Conservation (phyloP, 2,113 vertebrate genomes). For the Paratilapia polleni region DNA sequence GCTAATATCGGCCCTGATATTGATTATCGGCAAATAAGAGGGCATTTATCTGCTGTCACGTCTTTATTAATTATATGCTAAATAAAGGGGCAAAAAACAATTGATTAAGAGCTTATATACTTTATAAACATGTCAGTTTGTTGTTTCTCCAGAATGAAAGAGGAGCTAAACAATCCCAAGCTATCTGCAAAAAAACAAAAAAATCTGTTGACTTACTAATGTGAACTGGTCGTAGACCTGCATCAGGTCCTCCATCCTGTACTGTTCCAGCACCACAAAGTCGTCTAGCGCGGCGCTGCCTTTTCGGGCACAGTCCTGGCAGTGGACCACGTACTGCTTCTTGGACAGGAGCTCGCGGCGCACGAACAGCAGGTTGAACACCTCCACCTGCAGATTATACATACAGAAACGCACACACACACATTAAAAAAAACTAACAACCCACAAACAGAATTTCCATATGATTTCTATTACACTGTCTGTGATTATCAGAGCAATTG, state of each 20-base stretch:
- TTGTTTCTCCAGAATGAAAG: no score
- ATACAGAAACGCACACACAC: background rate
- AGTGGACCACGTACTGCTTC: slow-evolving; percentile 95
- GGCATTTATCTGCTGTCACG: background rate
- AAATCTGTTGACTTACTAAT: slow-evolving; percentile 90
- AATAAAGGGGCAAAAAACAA: no score
- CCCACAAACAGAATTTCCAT: background rate
- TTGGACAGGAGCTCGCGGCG: slow-evolving; percentile 94
- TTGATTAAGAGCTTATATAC: no score
- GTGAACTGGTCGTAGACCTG: slow-evolving; percentile 99
- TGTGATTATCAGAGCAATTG: background rate
- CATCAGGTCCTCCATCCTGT: slow-evolving; percentile 98
- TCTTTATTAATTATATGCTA: no score
- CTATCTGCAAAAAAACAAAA: no score
- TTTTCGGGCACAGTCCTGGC: slow-evolving; percentile 97
- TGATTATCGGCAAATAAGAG: background rate
- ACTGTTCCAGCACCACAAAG: slow-evolving; percentile 99
- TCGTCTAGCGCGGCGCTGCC: slow-evolving; percentile 91
- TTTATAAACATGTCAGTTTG: no score
- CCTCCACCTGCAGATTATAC: slow-evolving; percentile 88
- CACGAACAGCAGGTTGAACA: slow-evolving; percentile 98
- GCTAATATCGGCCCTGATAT: background rate
- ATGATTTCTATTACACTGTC: background rate
- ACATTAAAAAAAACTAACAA: background rate
- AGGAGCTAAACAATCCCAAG: no score